phyloP scores from a whole-genome alignment of 2,797 vertebrate genomes.

The Parotocinclus haroldoi region DNA sequence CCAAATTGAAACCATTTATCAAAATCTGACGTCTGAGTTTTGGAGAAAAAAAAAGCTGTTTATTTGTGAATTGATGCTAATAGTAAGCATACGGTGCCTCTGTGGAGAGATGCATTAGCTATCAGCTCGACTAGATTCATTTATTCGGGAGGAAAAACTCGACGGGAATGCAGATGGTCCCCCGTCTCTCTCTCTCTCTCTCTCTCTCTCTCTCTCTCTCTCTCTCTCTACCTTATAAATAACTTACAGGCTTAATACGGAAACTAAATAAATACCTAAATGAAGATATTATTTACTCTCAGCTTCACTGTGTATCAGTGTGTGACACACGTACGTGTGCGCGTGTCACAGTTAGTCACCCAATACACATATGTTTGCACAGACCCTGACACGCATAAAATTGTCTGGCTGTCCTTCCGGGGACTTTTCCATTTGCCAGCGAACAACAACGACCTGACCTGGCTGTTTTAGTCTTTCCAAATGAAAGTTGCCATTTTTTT shows the following conservation, averaged over 20 bases:
- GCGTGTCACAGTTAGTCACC: no score
- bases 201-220: not conserved
- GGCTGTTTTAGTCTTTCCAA: no score
- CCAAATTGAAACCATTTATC: conserved; percentile 87
- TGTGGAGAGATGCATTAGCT: conserved; percentile 49
- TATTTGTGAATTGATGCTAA: conserved; percentile 80
- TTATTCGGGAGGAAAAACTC: conserved; percentile 70
- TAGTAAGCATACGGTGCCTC: conserved; percentile 64
- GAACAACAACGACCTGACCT: no score
- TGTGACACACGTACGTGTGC: not conserved
- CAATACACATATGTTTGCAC: no score
- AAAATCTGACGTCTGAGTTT: conserved; percentile 76
- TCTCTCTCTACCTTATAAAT: conserved; percentile 27
- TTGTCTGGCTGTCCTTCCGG: no score
- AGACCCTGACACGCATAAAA: no score
- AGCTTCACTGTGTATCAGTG: conserved; percentile 2
- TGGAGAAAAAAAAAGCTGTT: conserved; percentile 73
- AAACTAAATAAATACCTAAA: conserved; percentile 40
- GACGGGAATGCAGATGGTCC: conserved; percentile 57
- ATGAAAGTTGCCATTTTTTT: no score
- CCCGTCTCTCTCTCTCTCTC: not conserved
- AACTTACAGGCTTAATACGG: conserved; percentile 33
- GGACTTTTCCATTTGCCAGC: no score
- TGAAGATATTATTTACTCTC: conserved; percentile 24
- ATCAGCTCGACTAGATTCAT: conserved; percentile 62